Evolutionary conservation across 2,888 invertebrate genomes (phyloP), one percentile per base, ranked within the genome.

Genomic region (Trichogramma evanescens): DNA sequence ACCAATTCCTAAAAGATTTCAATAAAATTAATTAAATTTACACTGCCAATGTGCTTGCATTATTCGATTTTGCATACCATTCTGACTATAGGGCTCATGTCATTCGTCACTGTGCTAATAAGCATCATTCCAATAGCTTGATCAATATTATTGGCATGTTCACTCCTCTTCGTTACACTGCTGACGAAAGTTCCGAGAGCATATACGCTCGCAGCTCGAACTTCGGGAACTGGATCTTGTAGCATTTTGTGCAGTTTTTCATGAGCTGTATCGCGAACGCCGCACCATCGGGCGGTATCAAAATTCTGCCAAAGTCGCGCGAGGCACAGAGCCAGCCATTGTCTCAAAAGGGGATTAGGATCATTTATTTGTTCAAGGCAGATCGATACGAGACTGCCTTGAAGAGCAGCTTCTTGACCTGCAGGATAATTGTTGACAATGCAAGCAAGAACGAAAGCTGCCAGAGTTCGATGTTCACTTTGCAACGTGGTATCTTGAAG

Each of bases 131-230:
- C 95, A 66, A 98, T 90, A 70, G 89, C 89, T 73, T 95, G 93
- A 81, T 96, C 95, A 62, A 96, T 91, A 74, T 89, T 91, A 78
- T 92, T 93, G 50, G 95, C 94, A 79, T 97, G 96, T 74, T 95
- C 94, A 54, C 90, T 89, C 69, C 95, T 86, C 74, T 90, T 88
- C 40, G 84, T 84, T 49, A 89, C 89, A 44, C 90, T 90, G 75
- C 89, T 91, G 70, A 96, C 87, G 79, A 95, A 95, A 38, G 95
- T 91, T 65, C 97, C 98, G 64, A 99, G 82, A 9, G 98, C 97
- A 80, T 89, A 96, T 5, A 96, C 95, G 51, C 93, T 90, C 1
- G 96, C 92, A 8, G 96, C 95, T 61, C 98, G 84, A 52, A 92
- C 89, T 84, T 97, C 96, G 1, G 97, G 93, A 50, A 88, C 85